phyloP scores from a whole-genome alignment of 2,797 vertebrate genomes.

The Eurystomus glaucurus region DNA sequence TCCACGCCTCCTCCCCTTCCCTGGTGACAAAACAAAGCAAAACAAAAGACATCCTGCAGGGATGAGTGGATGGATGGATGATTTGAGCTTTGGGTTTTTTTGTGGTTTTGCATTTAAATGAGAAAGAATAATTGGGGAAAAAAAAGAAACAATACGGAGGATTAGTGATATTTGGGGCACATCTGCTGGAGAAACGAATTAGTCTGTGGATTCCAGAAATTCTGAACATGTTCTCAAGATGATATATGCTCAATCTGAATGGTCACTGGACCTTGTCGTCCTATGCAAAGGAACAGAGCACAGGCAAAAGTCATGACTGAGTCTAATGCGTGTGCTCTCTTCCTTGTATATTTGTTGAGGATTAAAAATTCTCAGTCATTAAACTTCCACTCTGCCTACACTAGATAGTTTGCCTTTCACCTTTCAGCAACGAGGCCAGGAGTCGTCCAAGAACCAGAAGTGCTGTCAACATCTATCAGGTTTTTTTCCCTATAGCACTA shows the following conservation, averaged over 20 bases:
- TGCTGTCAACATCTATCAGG: neutral
- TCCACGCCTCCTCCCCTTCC: neutral
- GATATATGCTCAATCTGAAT: neutral
- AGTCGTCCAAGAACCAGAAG: neutral
- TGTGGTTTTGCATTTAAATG: slow-evolving; percentile 39
- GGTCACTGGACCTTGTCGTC: neutral
- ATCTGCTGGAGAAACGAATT: slow-evolving; percentile 64
- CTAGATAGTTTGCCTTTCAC: neutral
- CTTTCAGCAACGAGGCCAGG: neutral
- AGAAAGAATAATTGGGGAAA: slow-evolving; percentile 8
- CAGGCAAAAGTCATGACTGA: neutral
- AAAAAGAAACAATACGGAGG: slow-evolving; percentile 28
- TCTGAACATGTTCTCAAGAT: slow-evolving; percentile 48
- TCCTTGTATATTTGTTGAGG: neutral
- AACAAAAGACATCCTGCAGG: slow-evolving; percentile 24
- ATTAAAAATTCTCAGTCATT: neutral
- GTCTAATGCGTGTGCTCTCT: neutral
- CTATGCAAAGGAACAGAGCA: neutral
- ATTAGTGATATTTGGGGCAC: slow-evolving; percentile 76
- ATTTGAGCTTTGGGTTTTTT: neutral
- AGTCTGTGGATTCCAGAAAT: slow-evolving; percentile 45
- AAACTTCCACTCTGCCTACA: neutral
- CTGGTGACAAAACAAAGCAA: neutral
- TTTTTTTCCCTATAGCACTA: neutral
- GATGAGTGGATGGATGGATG: neutral